Evolutionary conservation across 2,113 vertebrate genomes (phyloP), one percentile per base, ranked within the genome.

Genomic region (Cichladusa arquata): DNA sequence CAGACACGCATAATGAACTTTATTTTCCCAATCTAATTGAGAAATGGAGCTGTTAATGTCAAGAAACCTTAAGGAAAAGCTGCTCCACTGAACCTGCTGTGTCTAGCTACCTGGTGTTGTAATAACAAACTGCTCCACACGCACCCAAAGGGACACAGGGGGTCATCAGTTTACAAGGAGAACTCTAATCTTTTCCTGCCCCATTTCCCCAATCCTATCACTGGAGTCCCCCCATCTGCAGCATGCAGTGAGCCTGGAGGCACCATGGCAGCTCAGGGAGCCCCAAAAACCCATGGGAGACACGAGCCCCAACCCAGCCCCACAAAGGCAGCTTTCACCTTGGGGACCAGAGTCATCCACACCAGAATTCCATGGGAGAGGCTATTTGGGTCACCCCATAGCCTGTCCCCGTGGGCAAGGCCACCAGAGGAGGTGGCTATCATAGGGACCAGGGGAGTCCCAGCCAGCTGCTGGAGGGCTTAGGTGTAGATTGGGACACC

Each of bases 1-100:
- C 54, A 51, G 96, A 97, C 93, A 97, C 5, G 18, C 90, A 90
- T 96, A 96, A 98, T 97, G 96, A 97, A 97, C 93, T 97, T 97
- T 91, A 92, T 95, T 97, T 97, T 92, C 92, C 50, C 51, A 91
- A 95, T 92, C 94, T 97, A 97, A 98, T 95, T 97, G 95, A 97
- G 92, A 98, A 97, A 97, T 71, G 23, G 88, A 97, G 95, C 81
- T 96, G 92, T 97, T 97, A 97, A 92, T 78, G 93, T 97, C 95
- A 96, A 92, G 97, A 95, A 97, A 97, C 86, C 93, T 94, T 95
- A 95, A 86, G 96, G 94, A 94, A 86, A 97, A 82, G 54, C n/a
- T 81, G 44, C n/a, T 96, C 72, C 58, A 73, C 47, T 58, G 66
- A 84, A 88, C 61, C 90, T 93, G 83, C 84, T 95, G 88, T 48